Evolutionary conservation across 1,140 invertebrate genomes (phyloP), one percentile per base, ranked within the genome.

Genomic region (Hestina assimilis): DNA sequence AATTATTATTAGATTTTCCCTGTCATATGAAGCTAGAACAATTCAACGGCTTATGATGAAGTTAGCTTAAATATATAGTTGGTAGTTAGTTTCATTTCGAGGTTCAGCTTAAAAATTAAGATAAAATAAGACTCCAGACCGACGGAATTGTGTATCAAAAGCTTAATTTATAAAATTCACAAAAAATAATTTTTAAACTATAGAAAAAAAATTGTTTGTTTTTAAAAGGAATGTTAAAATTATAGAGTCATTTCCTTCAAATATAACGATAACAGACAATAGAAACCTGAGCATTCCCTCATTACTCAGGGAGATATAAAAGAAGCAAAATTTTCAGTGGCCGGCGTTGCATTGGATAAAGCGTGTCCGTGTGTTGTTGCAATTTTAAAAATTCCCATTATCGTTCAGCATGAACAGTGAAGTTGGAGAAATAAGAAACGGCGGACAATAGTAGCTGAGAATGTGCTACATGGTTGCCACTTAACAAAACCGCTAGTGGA

Each of bases 351-450:
- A 61, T 57, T 54, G 62, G 51, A 56, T 62, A 52, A 59, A 59
- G 56, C 40, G 60, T 63, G 68, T 54, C 58, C 59, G 71, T 82
- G 75, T 80, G 81, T 84, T 84, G 77, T 82, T 80, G 79, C 79
- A 77, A 84, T 84, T 82, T 80, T 74, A 79, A 75, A 82, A 75
- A 82, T 78, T 78, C 72, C 72, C 66, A 80, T 78, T 80, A 80
- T 72, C 53, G 74, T 66, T 46, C 55, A 73, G 67, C 60, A 63
- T 61, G 68, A 67, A 71, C 60, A 64, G 52, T 40, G 53, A 33
- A 56, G 62, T 63, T 52, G 51, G 59, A 65, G 59, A 63, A 66
- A 80, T 76, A 83, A 79, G 78, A 46, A 60, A 33, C 33, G 57
- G 50, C 66, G 69, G 74, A 79, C 80, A 79, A 81, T 75, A 71